Evolutionary conservation across 2,888 invertebrate genomes (phyloP), one percentile per base, ranked within the genome.

Genomic region (Perithous albicinctus): DNA sequence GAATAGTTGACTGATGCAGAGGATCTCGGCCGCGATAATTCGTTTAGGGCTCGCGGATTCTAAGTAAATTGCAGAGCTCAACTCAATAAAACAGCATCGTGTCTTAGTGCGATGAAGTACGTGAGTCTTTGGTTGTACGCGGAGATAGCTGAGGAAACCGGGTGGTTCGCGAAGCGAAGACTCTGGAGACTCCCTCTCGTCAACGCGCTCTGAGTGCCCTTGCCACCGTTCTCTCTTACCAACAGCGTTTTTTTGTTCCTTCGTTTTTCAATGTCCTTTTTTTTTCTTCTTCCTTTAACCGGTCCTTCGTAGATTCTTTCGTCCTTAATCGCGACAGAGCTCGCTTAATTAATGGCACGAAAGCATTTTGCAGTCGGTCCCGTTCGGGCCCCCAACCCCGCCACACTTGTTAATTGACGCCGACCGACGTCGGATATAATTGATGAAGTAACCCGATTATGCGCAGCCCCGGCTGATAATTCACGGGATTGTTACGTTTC

Each of bases 401-500:
- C 83, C 85, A 82, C 85, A 82, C 80, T 81, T 69, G 77, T 88
- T 88, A 88, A 89, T 88, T 87, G 87, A 85, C 85, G 85, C 77
- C 83, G 78, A 78, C 80, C 85, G 73, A 73, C 75, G 82, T 85
- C 81, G 85, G 83, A 87, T 89, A 89, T 89, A 89, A 89, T 89
- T 87, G 87, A 87, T 85, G 85, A 87, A 86, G 85, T 88, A 87
- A 88, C 84, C 78, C 83, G 87, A 88, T 88, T 88, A 88, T 85
- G 51, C 73, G 73, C 83, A 72, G 84, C 78, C 77, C 80, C 84
- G 69, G 74, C 80, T 78, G 83, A 84, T 85, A 84, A 85, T 85
- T 86, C 86, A 61, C 73, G 67, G 84, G 86, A 87, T 88, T 87
- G 87, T 87, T 86, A 85, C 85, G 83, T 85, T 80, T 73, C 85